Evolutionary conservation across 2,888 invertebrate genomes (phyloP).

Genomic region (Selenia dentaria): DNA sequence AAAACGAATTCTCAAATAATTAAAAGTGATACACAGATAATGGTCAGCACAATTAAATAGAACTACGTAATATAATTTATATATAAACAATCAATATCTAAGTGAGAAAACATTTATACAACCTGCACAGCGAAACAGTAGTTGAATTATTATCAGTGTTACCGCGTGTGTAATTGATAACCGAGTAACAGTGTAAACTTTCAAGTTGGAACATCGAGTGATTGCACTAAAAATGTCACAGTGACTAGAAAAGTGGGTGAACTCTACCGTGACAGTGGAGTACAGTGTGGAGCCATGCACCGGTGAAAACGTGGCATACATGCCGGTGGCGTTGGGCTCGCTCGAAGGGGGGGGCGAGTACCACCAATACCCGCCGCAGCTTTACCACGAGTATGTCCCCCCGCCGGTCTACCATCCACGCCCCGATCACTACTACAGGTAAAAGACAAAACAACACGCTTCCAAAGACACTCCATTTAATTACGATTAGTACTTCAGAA

Average conservation of each 20-base stretch:
- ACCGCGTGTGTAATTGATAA: too few species aligned
- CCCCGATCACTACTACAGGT: conserved; percentile 78
- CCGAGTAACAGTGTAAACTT: too few species aligned
- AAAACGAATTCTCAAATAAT: too few species aligned
- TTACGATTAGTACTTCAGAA: not conserved
- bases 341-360: conserved; percentile 87
- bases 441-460: conserved; percentile 27
- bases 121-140: too few species aligned
- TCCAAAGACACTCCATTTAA: not conserved
- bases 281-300: conserved; percentile 67
- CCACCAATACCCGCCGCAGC: conserved; percentile 73
- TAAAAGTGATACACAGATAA: too few species aligned
- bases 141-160: too few species aligned
- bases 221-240: conserved; percentile 5
- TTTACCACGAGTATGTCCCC: conserved; percentile 85
- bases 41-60: too few species aligned
- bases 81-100: too few species aligned
- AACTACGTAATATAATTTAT: too few species aligned
- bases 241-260: conserved; percentile 7
- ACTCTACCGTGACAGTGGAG: conserved; percentile 30
- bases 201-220: too few species aligned
- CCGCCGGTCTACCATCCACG: conserved; percentile 74
- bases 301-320: conserved; percentile 88
- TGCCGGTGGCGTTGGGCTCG: conserved; percentile 87
- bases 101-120: too few species aligned